phyloP scores from a whole-genome alignment of 2,113 vertebrate species.

The Agapornis roseicollis region DNA sequence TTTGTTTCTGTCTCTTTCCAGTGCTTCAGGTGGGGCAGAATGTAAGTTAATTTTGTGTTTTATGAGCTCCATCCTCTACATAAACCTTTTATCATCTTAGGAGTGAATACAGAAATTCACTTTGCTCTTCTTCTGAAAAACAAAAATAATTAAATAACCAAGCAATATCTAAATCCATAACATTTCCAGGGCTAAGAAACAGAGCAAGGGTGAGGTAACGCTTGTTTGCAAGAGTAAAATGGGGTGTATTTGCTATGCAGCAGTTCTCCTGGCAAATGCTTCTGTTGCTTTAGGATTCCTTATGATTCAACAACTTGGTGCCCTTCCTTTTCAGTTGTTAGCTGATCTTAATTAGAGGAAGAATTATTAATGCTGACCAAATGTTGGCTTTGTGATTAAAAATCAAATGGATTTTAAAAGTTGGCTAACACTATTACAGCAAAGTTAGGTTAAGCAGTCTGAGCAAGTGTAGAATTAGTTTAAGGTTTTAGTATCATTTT shows the following conservation, averaged over 20 bases:
- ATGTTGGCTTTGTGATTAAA: background rate
- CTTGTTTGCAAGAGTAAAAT: background rate
- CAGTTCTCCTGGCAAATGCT: background rate
- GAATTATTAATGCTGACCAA: background rate
- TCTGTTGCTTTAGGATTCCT: background rate
- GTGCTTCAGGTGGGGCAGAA: background rate
- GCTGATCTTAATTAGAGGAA: background rate
- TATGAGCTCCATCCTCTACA: background rate
- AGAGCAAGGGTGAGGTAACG: fast-evolving
- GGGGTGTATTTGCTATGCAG: background rate
- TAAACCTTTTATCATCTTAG: background rate
- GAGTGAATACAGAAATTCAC: background rate
- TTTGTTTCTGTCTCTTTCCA: background rate
- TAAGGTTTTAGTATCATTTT: background rate
- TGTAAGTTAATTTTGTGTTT: background rate
- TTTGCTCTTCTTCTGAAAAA: background rate
- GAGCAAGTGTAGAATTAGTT: background rate
- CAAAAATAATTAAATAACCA: background rate
- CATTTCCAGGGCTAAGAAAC: background rate
- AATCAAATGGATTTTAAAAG: background rate
- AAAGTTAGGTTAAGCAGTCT: constrained; percentile 9
- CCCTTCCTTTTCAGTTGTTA: background rate
- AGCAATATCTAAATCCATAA: background rate
- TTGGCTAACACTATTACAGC: background rate
- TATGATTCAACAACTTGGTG: background rate